Conservation (phyloP, 2,888 invertebrate species). For the Thysanoteuthis rhombus region DNA sequence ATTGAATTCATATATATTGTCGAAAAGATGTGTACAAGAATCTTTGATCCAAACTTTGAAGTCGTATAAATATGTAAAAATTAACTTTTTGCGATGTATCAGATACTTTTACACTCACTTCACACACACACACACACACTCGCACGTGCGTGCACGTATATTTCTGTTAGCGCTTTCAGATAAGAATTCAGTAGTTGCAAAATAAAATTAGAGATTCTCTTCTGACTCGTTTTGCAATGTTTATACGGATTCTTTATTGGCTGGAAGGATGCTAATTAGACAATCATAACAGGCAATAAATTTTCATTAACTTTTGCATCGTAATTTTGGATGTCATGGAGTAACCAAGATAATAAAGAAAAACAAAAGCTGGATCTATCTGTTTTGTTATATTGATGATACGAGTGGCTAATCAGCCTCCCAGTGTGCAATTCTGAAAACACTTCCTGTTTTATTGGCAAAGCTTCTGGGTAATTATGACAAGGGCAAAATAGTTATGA, state of each 20-base stretch:
- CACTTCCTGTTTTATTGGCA: background rate
- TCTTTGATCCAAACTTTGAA: too few species aligned
- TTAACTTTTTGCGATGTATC: too few species aligned
- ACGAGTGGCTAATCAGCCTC: background rate
- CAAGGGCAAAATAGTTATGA: background rate
- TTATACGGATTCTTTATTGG: background rate
- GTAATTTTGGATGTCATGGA: background rate
- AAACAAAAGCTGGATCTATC: background rate
- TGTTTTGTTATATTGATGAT: background rate
- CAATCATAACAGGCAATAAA: background rate
- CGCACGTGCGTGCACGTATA: too few species aligned
- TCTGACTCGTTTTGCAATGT: background rate
- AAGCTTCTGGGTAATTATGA: background rate
- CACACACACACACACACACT: too few species aligned
- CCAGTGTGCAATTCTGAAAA: background rate
- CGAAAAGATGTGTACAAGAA: too few species aligned
- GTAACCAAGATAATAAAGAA: background rate
- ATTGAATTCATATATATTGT: too few species aligned
- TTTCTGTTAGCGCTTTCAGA: too few species aligned
- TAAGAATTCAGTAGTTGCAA: background rate
- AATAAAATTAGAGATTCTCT: background rate
- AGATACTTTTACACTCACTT: too few species aligned
- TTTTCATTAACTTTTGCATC: background rate
- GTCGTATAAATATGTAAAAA: too few species aligned
- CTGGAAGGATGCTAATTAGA: background rate